Base-by-base conservation (phyloP, 1,140 invertebrate species). In the Samia ricini region DNA sequence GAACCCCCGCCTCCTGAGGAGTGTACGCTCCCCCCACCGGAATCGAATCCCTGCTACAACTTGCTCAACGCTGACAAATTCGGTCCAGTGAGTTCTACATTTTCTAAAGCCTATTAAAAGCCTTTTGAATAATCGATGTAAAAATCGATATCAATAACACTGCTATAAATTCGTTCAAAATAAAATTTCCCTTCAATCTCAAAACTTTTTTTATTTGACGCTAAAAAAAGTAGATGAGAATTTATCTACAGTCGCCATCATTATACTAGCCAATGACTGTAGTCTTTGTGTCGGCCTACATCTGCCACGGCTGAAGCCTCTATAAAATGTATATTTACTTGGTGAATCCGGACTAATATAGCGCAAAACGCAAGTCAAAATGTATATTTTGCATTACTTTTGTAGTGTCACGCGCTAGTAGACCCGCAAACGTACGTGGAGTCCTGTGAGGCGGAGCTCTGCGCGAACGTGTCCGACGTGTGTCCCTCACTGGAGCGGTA, bases 401-500 rank as follows among this genome's bases (percentile, higher is more conserved):
- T 18, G 0, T 82, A 95, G 86, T 97, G 96, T 71, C 93, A 95
- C 70, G 91, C 92, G 21, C 79, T 96, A 0, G 91, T 96, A 7
- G 94, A 96, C 71, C 94, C 95, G 0, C 76, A 82, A 15, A 79
- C 93, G 0, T 96, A 94, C 80, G 72, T 95, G 0, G 91, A 93
- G 15, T 92, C 93, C 22, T 97, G 96, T 71, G 92, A 94, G 63
- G 91, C 93, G 57, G 94, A 94, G 61, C 73, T 94, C 55, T 95
- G 95, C 72, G 90, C 75, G 61, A 92, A 73, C 83, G 89, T 64
- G 56, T 92, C 92, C n/a, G 86, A 92, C 20, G 87, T 93, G 4
- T 97, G 96, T 74, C 83, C 89, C 12, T 88, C 92, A 0, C 83
- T 97, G 4, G 93, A 94, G 72, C 92, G 94, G 2, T 97, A 97